phyloP scores from a whole-genome alignment of 2,797 vertebrate species.

The Natrix natrix region DNA sequence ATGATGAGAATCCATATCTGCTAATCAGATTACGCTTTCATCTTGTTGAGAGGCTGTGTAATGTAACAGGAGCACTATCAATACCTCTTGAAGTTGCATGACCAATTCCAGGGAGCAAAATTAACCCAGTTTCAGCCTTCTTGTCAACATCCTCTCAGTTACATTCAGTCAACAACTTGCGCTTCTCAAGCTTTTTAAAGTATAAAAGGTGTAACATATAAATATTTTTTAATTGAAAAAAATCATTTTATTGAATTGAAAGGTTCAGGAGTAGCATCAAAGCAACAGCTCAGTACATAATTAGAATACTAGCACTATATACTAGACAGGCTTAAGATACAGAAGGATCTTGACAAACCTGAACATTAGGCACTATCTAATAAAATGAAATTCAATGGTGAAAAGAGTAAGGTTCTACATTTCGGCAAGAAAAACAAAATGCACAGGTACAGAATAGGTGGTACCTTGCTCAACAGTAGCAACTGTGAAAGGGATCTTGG shows the following conservation, averaged over 20 bases:
- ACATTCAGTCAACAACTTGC: neutral
- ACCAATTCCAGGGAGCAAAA: neutral
- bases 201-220: neutral
- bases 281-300: neutral
- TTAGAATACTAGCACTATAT: neutral
- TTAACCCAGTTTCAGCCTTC: neutral
- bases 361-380: too few species aligned
- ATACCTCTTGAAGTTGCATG: neutral
- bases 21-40: constrained; percentile 1
- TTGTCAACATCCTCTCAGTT: neutral
- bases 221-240: neutral
- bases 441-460: too few species aligned
- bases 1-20: neutral
- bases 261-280: neutral
- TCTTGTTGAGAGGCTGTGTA: neutral
- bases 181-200: neutral
- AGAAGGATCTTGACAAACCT: too few species aligned
- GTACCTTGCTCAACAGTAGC: too few species aligned
- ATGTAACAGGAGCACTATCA: neutral
- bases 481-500: too few species aligned
- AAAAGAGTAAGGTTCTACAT: too few species aligned
- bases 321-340: too few species aligned
- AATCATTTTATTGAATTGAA: neutral
- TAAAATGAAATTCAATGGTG: too few species aligned
- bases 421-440: too few species aligned